Percentiles rank a stretch among this genome's conserved stretches.
Evolutionary conservation across 1,140 invertebrate species (phyloP).

Genomic region (Drepana arcuata): DNA sequence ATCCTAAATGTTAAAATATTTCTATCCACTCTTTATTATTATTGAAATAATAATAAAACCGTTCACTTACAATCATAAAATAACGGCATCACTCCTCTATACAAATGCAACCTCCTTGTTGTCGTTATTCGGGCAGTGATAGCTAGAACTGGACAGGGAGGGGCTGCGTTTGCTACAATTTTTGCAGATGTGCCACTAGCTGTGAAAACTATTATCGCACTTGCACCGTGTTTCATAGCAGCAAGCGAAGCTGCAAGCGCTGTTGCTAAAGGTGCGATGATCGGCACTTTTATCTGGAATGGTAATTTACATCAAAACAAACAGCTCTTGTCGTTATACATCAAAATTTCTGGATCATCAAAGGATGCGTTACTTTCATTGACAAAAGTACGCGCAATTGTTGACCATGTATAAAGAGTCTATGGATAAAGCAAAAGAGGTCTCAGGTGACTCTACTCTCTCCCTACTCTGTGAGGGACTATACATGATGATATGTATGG

Average conservation of each 20-base stretch:
- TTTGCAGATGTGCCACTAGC: conserved; percentile 11
- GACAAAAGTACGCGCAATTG: no score
- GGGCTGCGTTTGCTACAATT: conserved; percentile 8
- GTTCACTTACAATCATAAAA: conserved; percentile 15
- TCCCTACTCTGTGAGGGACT: no score
- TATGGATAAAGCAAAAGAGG: no score
- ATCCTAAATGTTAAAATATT: no score
- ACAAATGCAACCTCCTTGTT: conserved; percentile 15
- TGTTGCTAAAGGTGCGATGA: conserved; percentile 3
- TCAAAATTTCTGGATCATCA: neutral
- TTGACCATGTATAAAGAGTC: no score
- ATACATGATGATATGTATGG: no score
- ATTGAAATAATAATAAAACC: no score
- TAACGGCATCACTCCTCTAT: conserved; percentile 17
- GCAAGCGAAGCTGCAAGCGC: conserved; percentile 12
- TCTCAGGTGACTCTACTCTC: no score
- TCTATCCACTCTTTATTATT: no score
- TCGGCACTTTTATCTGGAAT: conserved; percentile 6
- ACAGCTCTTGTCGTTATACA: neutral
- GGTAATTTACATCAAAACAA: neutral
- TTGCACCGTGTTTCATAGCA: conserved; percentile 7
- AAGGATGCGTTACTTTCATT: neutral
- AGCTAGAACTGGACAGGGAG: conserved; percentile 13
- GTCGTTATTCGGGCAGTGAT: conserved; percentile 9
- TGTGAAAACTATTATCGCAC: conserved; percentile 14